Evolutionary conservation across 2,888 invertebrate species (phyloP), one percentile per base, ranked within the genome.

Genomic region (Oscheius sp.): DNA sequence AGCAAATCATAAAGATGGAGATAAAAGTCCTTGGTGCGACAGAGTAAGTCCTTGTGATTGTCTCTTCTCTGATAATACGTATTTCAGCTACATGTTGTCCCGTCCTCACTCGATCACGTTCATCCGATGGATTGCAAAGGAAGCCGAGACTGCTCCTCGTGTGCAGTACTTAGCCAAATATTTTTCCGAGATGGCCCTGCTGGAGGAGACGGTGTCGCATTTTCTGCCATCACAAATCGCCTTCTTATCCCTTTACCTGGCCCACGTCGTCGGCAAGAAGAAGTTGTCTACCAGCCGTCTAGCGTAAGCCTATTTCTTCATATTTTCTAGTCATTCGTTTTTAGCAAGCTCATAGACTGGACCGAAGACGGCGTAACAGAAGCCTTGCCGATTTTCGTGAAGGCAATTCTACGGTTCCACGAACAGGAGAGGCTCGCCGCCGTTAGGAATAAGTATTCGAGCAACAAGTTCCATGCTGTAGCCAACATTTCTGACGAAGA

Each of bases 61-160:
- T 70, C 5, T 4, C 7, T 7, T 65, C 11, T 21, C 47, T 42
- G 7, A 42, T 42, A 7, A 0, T 42, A 3, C 42, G 3, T 3
- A 42, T 42, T 76, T 96, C 78, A 92, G 91, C 79, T 96, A 94
- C 89, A 93, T 93, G 82, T 92, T 98, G 72, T 94, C 95, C 7
- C 92, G 94, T 82, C 96, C 98, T 0, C 91, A 95, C 75, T 94
- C 96, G 0, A 92, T 97, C 53, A 94, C 94, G 87, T 98, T 98
- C 89, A 91, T 97, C 57, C 92, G 97, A 78, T 93, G 96, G 70
- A 89, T 90, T 83, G 90, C 90, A 1, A 91, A 91, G 86, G 91
- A 90, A 75, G 90, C 89, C 57, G 89, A 89, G 33, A 73, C 33
- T 59, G 73, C 29, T 65, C 91, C 92, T 35, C 89, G 91, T 50